Evolutionary conservation across 1,140 invertebrate genomes (phyloP).

Genomic region (Lepidurus couesii): DNA sequence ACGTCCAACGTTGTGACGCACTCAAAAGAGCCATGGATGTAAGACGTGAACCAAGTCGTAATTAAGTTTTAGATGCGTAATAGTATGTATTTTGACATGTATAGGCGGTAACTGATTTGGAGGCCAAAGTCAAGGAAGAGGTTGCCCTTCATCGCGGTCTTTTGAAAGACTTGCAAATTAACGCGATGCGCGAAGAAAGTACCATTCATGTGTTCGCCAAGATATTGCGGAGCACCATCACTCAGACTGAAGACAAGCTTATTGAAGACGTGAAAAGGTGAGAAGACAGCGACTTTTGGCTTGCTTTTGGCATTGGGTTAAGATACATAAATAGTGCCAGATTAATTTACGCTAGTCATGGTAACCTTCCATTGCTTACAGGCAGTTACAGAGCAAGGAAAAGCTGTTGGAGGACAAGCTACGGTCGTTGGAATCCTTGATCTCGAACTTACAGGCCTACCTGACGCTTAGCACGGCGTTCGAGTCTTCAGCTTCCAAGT

Average conservation of each 20-base stretch:
- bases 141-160: constrained; percentile 25
- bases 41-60: constrained; percentile 35
- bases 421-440: constrained; percentile 23
- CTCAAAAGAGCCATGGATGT: constrained; percentile 55
- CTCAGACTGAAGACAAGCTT: constrained; percentile 30
- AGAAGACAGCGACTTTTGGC: background rate
- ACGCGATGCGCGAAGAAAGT: constrained; percentile 33
- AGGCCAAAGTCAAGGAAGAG: constrained; percentile 31
- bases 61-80: background rate
- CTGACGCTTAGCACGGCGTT: constrained; percentile 61
- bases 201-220: constrained; percentile 33
- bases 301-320: background rate
- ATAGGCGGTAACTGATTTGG: constrained; percentile 26
- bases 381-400: constrained; percentile 34
- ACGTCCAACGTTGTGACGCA: constrained; percentile 59
- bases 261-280: constrained; percentile 33
- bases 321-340: background rate
- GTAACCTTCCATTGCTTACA: background rate
- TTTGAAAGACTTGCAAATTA: constrained; percentile 33
- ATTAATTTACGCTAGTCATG: background rate
- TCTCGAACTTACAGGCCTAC: constrained; percentile 47
- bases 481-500: constrained; percentile 60
- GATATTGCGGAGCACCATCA: constrained; percentile 28
- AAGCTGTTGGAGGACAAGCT: constrained; percentile 33
- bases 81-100: background rate